Conservation (phyloP, 2,113 vertebrate species). For the Sisor rabdophorus region DNA sequence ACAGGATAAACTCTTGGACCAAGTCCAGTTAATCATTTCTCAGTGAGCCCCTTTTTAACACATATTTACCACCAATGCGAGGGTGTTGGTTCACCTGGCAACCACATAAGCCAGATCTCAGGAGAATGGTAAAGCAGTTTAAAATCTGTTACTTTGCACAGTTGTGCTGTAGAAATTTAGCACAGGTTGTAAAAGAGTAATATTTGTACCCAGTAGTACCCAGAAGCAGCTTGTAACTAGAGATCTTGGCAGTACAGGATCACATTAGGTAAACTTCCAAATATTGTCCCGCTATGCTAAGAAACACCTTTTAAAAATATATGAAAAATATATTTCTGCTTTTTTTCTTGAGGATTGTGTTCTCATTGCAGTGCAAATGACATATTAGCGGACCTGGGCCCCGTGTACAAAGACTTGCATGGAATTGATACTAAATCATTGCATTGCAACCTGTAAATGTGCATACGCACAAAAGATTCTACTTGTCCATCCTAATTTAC, state of each 20-base stretch:
- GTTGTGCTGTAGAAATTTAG: neutral
- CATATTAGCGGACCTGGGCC: too few species aligned
- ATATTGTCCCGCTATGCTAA: too few species aligned
- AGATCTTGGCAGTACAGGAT: neutral
- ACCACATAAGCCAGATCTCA: slow-evolving; percentile 11
- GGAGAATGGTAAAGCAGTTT: neutral
- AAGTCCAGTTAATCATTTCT: slow-evolving; percentile 61
- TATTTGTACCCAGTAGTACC: neutral
- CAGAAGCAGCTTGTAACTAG: neutral
- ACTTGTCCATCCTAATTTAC: too few species aligned
- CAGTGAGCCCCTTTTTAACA: slow-evolving; percentile 49
- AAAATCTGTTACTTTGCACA: slow-evolving; percentile 11
- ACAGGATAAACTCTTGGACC: slow-evolving; percentile 62
- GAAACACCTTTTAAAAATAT: too few species aligned
- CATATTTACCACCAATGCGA: slow-evolving; percentile 13
- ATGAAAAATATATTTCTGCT: too few species aligned
- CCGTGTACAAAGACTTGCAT: too few species aligned
- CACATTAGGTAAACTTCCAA: neutral
- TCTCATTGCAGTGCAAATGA: too few species aligned
- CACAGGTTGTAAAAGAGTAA: neutral
- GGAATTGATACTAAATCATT: too few species aligned
- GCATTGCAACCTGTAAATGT: too few species aligned
- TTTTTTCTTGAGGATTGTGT: too few species aligned
- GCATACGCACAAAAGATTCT: too few species aligned
- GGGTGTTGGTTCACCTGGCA: slow-evolving; percentile 25